phyloP scores from a whole-genome alignment of 2,888 invertebrate genomes.

The Oxytorus armatus region DNA sequence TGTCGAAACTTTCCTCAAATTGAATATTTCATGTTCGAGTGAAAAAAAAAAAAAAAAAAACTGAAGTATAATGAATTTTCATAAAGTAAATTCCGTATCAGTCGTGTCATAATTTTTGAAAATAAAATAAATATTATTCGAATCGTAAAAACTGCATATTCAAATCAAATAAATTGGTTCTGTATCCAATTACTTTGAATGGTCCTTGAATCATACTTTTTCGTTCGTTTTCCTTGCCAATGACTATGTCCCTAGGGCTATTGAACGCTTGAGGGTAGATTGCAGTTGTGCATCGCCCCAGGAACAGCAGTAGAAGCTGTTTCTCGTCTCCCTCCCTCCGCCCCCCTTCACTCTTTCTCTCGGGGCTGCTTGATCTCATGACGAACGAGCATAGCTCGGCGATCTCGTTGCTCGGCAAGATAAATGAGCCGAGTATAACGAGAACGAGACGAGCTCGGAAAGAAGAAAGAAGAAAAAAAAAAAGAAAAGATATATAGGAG shows the following conservation, averaged over 20 bases:
- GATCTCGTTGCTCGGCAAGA: constrained; percentile 66
- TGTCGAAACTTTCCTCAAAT: too few species aligned
- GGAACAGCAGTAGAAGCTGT: constrained; percentile 34
- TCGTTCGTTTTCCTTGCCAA: neutral
- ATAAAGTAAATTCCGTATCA: too few species aligned
- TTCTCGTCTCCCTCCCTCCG: constrained; percentile 51
- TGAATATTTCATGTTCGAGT: too few species aligned
- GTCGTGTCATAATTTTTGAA: neutral
- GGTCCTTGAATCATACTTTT: constrained; percentile 1
- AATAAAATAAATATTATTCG: neutral
- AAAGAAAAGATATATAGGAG: too few species aligned
- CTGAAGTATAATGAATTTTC: too few species aligned
- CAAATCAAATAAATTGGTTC: neutral
- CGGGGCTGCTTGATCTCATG: constrained; percentile 52
- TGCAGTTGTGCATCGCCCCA: constrained; percentile 1
- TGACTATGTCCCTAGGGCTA: neutral
- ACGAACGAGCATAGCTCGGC: constrained; percentile 62
- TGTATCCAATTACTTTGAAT: constrained; percentile 19
- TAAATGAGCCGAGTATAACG: constrained; percentile 67
- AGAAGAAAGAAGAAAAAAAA: constrained; percentile 61
- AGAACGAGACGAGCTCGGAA: constrained; percentile 69
- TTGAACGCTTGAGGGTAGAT: constrained; percentile 31
- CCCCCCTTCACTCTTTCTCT: constrained; percentile 39
- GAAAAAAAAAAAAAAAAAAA: too few species aligned
- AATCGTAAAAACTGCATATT: neutral